Percentiles rank a stretch among this genome's conserved stretches.
phyloP scores from a whole-genome alignment of 2,888 invertebrate genomes.

The Harpalus rubripes region DNA sequence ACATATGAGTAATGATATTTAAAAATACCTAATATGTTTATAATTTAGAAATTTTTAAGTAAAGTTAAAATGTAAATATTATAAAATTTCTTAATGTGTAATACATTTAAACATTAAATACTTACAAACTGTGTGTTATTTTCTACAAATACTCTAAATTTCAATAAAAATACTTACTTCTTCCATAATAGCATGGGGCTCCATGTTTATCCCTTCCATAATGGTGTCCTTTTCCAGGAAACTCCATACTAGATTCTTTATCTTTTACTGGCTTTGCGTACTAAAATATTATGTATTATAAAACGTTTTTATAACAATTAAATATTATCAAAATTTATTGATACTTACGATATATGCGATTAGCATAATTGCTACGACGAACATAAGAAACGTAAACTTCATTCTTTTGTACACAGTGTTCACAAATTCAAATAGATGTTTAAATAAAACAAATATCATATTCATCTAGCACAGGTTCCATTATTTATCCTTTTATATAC shows the following conservation, averaged over 20 bases:
- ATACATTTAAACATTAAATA: too few relatives aligned
- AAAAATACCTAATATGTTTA: too few relatives aligned
- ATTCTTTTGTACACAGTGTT: conserved; percentile 18
- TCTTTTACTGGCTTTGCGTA: conserved; percentile 37
- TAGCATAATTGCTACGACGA: conserved; percentile 20
- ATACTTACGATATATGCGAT: conserved; percentile 51
- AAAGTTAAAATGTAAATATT: too few relatives aligned
- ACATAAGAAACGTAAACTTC: conserved; percentile 45
- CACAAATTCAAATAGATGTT: not conserved
- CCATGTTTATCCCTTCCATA: conserved; percentile 52
- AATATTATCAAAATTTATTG: not conserved
- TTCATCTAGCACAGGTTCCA: conserved; percentile 3
- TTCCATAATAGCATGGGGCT: conserved; percentile 55
- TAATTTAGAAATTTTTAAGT: too few relatives aligned
- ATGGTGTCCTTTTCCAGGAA: conserved; percentile 25
- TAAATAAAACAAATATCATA: not conserved
- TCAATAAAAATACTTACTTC: conserved; percentile 22
- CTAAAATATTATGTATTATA: conserved; percentile 7
- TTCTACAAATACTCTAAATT: not conserved
- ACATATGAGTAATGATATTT: too few relatives aligned
- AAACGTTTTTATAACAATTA: too few relatives aligned
- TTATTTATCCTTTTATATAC: not conserved
- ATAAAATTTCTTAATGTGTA: too few relatives aligned
- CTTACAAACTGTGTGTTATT: not conserved
- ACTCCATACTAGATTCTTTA: conserved; percentile 4